Percentiles rank a stretch among this genome's conserved stretches.
Conservation (phyloP, 1,140 invertebrate genomes). For the Drosophila sproati region DNA sequence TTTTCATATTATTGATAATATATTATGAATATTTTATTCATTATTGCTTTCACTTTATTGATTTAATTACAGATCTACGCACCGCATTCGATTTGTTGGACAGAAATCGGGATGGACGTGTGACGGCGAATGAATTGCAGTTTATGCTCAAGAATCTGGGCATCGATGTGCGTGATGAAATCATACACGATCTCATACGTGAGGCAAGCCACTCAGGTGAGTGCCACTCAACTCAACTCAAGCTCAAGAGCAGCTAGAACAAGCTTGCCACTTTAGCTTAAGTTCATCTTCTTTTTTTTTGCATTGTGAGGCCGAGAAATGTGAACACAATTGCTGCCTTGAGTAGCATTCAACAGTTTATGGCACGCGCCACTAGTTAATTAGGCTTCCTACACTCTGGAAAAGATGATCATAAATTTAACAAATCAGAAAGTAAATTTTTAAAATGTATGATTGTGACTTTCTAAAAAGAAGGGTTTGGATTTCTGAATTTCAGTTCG, state of each 20-base stretch:
- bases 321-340: constrained; percentile 16
- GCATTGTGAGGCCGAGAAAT: not conserved
- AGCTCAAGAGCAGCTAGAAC: constrained; percentile 5
- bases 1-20: not conserved
- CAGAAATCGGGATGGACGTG: constrained; percentile 89
- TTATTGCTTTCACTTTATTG: not conserved
- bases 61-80: constrained; percentile 87
- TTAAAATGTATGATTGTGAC: not conserved
- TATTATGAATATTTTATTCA: constrained; percentile 3
- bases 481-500: not conserved
- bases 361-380: not conserved
- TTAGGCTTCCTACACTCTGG: constrained; percentile 8
- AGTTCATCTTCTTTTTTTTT: constrained; percentile 6
- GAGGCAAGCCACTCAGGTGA: constrained; percentile 89
- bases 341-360: constrained; percentile 57
- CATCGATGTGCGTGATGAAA: constrained; percentile 89
- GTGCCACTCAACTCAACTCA: constrained; percentile 44
- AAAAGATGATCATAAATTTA: too few relatives aligned
- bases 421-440: too few relatives aligned
- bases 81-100: constrained; percentile 91
- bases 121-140: constrained; percentile 90
- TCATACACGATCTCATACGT: constrained; percentile 89
- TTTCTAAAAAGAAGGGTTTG: too few relatives aligned
- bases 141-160: constrained; percentile 91
- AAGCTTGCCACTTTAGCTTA: constrained; percentile 32